Conservation (phyloP, 2,888 invertebrate species). For the Oscheius myriophilus region DNA sequence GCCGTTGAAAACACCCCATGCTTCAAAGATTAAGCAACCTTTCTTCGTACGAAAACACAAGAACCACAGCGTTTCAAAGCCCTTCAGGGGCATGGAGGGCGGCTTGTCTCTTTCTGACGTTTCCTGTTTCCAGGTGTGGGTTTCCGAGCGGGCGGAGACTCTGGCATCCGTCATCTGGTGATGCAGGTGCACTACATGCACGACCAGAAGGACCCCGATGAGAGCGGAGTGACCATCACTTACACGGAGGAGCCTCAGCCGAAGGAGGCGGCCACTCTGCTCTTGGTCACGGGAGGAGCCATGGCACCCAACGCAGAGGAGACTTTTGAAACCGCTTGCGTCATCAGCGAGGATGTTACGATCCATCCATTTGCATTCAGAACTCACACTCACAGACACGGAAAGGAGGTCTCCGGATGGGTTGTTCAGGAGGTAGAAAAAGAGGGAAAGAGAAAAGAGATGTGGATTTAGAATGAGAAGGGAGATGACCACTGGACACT, state of each 20-base stretch:
- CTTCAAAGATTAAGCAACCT: neutral
- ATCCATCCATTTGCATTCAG: conserved; percentile 94
- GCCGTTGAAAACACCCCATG: neutral
- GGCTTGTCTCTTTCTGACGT: too few species aligned
- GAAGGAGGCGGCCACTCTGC: conserved; percentile 88
- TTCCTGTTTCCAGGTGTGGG: conserved; percentile 76
- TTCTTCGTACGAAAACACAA: too few species aligned
- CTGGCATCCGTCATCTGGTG: conserved; percentile 86
- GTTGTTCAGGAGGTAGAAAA: conserved; percentile 56
- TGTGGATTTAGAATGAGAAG: conserved; percentile 34
- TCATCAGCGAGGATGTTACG: conserved; percentile 79
- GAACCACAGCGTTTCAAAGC: too few species aligned
- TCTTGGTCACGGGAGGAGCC: conserved; percentile 86
- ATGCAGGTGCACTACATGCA: conserved; percentile 77
- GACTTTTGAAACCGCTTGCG: conserved; percentile 88
- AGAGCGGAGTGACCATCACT: conserved; percentile 45
- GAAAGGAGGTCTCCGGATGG: conserved; percentile 63
- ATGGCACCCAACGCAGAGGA: conserved; percentile 74
- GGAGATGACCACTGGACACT: conserved; percentile 80
- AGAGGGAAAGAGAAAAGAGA: neutral
- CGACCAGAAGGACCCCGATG: conserved; percentile 36
- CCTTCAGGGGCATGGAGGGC: too few species aligned
- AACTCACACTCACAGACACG: conserved; percentile 84
- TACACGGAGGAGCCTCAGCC: conserved; percentile 72
- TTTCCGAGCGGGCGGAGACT: conserved; percentile 86